phyloP scores from a whole-genome alignment of 2,113 vertebrate genomes.

The Cervus canadensis region DNA sequence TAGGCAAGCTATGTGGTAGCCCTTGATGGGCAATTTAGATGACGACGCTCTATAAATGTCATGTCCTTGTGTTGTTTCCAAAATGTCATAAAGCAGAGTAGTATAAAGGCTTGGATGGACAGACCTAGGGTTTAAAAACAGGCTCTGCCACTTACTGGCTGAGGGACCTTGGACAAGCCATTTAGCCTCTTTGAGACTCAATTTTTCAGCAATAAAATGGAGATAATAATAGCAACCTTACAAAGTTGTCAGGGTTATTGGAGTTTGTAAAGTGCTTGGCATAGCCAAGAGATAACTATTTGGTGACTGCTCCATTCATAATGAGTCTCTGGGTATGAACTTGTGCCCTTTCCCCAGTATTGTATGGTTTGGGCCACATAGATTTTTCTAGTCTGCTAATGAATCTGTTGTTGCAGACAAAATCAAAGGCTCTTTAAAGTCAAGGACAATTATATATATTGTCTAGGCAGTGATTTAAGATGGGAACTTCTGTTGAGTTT shows the following conservation, averaged over 20 bases:
- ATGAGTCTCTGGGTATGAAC: not conserved
- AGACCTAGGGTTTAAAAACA: not conserved
- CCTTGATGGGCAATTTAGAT: not conserved
- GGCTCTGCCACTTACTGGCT: not conserved
- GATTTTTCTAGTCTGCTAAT: constrained; percentile 3
- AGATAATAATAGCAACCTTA: not conserved
- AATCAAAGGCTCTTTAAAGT: not conserved
- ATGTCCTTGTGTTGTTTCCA: not conserved
- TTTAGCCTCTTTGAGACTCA: not conserved
- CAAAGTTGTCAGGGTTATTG: not conserved
- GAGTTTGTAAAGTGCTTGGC: not conserved
- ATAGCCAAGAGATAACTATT: not conserved
- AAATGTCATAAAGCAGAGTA: not conserved
- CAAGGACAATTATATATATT: not conserved
- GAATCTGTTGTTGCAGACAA: not conserved
- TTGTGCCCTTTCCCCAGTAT: not conserved
- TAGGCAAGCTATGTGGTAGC: not conserved
- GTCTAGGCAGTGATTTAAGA: constrained; percentile 16
- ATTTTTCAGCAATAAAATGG: constrained; percentile 5
- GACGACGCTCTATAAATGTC: not conserved
- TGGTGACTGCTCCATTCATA: not conserved
- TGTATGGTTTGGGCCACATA: not conserved
- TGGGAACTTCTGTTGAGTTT: not conserved
- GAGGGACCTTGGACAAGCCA: not conserved
- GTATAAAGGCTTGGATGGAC: not conserved